These are phyloP conservation scores for Coelopa pilipes DNA, from an alignment of 2,888 invertebrate species.

Conservation along the genomic window DNA sequence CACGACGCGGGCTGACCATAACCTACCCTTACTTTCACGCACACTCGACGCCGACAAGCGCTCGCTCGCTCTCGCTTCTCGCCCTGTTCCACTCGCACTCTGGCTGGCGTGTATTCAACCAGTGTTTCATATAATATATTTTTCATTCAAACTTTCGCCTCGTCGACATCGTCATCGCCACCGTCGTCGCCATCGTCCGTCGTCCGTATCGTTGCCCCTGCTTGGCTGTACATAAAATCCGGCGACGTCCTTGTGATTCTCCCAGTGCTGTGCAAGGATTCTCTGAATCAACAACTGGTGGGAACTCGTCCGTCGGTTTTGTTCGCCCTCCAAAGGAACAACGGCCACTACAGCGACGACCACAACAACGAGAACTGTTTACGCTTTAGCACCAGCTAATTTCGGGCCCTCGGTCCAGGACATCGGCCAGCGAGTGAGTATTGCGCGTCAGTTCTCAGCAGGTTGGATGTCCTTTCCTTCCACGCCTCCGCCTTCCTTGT, in stretches of 20 bases:
- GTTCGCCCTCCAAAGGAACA: too few species aligned
- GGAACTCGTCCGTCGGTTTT: too few species aligned
- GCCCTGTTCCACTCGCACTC: too few species aligned
- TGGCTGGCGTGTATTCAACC: not conserved
- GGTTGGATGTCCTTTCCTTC: too few species aligned
- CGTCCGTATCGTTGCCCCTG: not conserved
- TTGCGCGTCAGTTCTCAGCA: too few species aligned
- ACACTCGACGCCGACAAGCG: not conserved
- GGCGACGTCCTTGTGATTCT: conserved; percentile 48
- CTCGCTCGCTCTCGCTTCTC: not conserved
- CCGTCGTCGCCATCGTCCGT: not conserved
- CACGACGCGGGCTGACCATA: not conserved
- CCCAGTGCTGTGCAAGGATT: conserved; percentile 45
- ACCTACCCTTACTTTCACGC: conserved; percentile 16
- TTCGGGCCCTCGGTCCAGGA: too few species aligned
- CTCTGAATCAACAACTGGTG: conserved; percentile 37
- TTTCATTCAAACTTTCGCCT: conserved; percentile 5
- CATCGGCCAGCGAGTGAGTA: too few species aligned
- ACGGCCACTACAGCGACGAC: too few species aligned
- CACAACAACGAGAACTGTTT: too few species aligned
- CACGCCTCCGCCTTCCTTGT: too few species aligned
- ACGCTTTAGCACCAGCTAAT: too few species aligned
- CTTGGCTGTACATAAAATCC: conserved; percentile 39
- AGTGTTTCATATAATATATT: conserved; percentile 8
- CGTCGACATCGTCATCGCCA: not conserved